phyloP scores from a whole-genome alignment of 2,113 vertebrate species.

The Protobothrops flavoviridis region DNA sequence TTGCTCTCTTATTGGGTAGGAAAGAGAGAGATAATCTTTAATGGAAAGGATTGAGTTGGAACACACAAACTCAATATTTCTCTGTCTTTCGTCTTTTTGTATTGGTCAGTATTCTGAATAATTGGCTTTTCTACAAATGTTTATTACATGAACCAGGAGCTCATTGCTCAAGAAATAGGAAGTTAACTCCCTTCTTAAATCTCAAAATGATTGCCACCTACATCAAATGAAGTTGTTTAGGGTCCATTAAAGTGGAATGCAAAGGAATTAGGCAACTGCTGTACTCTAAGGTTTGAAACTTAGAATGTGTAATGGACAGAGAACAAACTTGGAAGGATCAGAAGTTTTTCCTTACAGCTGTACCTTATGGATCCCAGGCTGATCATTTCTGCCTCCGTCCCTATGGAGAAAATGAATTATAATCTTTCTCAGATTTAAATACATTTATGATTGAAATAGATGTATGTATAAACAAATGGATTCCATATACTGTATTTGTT shows the following conservation, averaged over 20 bases:
- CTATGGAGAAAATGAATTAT: background rate
- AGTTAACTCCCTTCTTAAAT: background rate
- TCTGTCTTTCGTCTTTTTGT: background rate
- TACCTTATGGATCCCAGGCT: background rate
- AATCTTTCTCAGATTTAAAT: background rate
- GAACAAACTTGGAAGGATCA: background rate
- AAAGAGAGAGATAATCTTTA: background rate
- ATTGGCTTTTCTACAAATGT: background rate
- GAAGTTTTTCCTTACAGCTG: background rate
- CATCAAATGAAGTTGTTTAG: background rate
- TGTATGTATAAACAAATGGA: background rate
- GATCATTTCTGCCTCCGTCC: background rate
- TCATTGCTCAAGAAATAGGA: background rate
- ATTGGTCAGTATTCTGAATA: background rate
- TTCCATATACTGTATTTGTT: background rate
- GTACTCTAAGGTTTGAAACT: background rate
- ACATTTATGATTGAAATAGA: background rate
- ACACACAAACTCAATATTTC: background rate
- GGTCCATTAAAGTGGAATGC: background rate
- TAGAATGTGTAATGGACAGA: background rate
- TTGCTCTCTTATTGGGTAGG: background rate
- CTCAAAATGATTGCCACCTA: background rate
- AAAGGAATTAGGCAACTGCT: background rate
- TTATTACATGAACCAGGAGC: slow-evolving; percentile 1
- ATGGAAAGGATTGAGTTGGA: background rate